Conservation (phyloP, 2,888 invertebrate species). For the Nomada goodeniana region DNA sequence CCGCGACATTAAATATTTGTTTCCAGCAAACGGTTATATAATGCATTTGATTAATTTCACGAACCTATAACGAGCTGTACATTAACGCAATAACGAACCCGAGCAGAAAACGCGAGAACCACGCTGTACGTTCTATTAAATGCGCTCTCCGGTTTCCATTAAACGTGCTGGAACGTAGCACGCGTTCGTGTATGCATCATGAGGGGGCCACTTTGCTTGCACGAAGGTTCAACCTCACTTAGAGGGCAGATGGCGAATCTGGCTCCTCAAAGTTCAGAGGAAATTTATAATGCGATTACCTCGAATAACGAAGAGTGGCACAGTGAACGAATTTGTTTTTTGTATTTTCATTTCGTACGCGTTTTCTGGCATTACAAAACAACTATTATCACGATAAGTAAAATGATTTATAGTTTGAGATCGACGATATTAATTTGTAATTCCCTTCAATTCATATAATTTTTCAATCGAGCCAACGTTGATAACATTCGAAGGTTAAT, state of each 20-base stretch:
- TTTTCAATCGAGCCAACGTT: no score
- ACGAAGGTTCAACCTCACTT: slow-evolving; percentile 31
- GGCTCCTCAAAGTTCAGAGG: slow-evolving; percentile 15
- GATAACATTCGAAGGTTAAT: no score
- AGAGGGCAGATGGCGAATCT: slow-evolving; percentile 32
- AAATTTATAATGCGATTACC: slow-evolving; percentile 15
- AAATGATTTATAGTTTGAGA: background rate
- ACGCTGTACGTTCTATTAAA: slow-evolving; percentile 31
- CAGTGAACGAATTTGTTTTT: background rate
- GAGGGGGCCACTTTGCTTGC: slow-evolving; percentile 13
- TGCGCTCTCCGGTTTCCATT: slow-evolving; percentile 24
- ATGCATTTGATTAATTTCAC: slow-evolving; percentile 27
- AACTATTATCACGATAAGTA: background rate
- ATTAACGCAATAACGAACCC: slow-evolving; percentile 26
- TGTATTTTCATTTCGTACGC: background rate
- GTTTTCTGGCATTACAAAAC: background rate
- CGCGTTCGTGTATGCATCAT: background rate
- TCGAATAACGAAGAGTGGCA: background rate
- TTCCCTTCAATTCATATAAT: no score
- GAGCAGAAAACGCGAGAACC: slow-evolving; percentile 11
- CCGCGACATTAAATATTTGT: background rate
- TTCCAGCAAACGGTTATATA: slow-evolving; percentile 7
- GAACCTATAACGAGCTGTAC: slow-evolving; percentile 1
- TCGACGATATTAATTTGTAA: background rate
- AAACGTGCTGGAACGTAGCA: slow-evolving; percentile 11